Percentiles rank a stretch among this genome's conserved stretches.
phyloP scores from a whole-genome alignment of 2,888 invertebrate genomes.

The Dryocosmus kuriphilus region DNA sequence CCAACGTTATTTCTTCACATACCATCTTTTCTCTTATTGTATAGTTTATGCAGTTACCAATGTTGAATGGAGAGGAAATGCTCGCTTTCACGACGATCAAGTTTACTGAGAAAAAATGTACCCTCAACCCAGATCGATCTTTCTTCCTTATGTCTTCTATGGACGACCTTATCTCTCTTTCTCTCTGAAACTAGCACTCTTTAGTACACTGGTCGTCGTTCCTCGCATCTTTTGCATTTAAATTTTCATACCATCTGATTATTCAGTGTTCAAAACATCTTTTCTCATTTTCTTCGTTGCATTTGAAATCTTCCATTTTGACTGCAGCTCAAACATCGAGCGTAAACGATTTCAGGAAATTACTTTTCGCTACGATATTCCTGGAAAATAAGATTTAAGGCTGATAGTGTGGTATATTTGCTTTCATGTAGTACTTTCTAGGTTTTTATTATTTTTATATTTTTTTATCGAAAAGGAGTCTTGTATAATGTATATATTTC shows the following conservation, averaged over 20 bases:
- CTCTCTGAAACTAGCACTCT: background rate
- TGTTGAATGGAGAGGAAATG: slow-evolving; percentile 8
- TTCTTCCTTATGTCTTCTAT: background rate
- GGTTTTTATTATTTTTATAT: background rate
- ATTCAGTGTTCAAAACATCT: slow-evolving; percentile 22
- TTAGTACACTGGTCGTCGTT: background rate
- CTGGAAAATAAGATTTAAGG: slow-evolving; percentile 18
- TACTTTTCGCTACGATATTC: slow-evolving; percentile 21
- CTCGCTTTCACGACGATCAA: slow-evolving; percentile 3
- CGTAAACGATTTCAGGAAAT: slow-evolving; percentile 17
- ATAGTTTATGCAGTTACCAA: slow-evolving; percentile 21
- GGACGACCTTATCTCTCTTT: background rate
- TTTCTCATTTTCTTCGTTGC: background rate
- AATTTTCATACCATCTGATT: slow-evolving; percentile 4
- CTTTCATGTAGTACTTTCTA: background rate
- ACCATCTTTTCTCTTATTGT: slow-evolving; percentile 13
- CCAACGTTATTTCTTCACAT: background rate
- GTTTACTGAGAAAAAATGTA: slow-evolving; percentile 10
- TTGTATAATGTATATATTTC: background rate
- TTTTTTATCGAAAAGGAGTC: background rate
- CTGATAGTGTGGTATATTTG: slow-evolving; percentile 16
- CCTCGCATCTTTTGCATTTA: slow-evolving; percentile 26
- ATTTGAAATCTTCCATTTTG: slow-evolving; percentile 33
- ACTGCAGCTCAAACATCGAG: slow-evolving; percentile 3
- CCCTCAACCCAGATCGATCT: background rate